phyloP scores from a whole-genome alignment of 1,140 invertebrate species.

The Chironomus striatipennis region DNA sequence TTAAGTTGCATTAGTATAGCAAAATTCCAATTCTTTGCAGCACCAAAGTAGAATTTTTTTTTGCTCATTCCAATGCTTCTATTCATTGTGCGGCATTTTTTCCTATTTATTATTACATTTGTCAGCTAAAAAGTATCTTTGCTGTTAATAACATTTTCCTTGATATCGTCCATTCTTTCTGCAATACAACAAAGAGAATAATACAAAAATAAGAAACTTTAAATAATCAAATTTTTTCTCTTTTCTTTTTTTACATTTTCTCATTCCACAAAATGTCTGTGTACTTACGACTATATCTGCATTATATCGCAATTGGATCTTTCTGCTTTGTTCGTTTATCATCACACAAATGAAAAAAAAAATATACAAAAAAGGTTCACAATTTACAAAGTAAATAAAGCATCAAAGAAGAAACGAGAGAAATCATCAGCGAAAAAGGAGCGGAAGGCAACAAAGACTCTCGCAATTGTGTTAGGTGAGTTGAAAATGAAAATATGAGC shows the following conservation, averaged over 20 bases:
- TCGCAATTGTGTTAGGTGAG: constrained; percentile 97
- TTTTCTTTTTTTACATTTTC: neutral
- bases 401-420: constrained; percentile 88
- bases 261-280: too few species aligned
- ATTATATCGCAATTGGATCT: neutral
- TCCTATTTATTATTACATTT: too few species aligned
- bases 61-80: too few species aligned
- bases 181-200: too few species aligned
- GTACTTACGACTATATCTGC: too few species aligned
- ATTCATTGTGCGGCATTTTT: too few species aligned
- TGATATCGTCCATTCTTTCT: too few species aligned
- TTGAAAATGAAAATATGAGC: constrained; percentile 26
- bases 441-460: constrained; percentile 97
- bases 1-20: too few species aligned
- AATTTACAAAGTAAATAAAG: constrained; percentile 87
- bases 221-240: constrained; percentile 8
- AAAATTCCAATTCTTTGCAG: too few species aligned
- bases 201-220: neutral
- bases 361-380: constrained; percentile 57
- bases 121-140: too few species aligned
- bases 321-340: neutral
- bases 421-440: constrained; percentile 93
- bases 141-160: too few species aligned
- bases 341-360: neutral
- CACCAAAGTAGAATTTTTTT: too few species aligned